Evolutionary conservation across 2,797 vertebrate species (phyloP).

Genomic region (Macrochelys suwanniensis): DNA sequence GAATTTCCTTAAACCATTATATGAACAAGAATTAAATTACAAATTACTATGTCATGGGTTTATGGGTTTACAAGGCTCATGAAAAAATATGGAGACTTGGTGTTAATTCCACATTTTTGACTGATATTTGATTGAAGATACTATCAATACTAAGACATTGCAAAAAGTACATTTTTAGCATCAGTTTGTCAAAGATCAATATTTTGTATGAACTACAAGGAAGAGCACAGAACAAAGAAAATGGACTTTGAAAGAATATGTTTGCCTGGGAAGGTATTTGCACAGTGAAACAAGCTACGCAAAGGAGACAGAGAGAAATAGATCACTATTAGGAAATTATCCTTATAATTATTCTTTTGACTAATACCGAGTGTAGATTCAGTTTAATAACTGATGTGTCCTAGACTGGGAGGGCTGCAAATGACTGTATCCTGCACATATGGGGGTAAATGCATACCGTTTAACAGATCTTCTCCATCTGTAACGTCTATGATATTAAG

Average conservation of each 20-base stretch:
- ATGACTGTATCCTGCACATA: neutral
- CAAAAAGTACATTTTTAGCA: neutral
- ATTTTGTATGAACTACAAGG: neutral
- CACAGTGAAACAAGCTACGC: neutral
- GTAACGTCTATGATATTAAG: neutral
- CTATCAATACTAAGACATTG: neutral
- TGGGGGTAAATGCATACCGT: rapidly evolving
- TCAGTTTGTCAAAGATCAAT: neutral
- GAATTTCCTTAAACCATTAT: neutral
- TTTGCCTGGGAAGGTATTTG: neutral
- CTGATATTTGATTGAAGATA: neutral
- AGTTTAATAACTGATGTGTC: neutral
- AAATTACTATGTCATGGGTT: neutral
- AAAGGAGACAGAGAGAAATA: neutral
- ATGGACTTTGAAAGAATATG: neutral
- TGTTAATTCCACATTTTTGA: neutral
- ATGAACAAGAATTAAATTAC: neutral
- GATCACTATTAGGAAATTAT: neutral
- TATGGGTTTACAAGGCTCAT: neutral
- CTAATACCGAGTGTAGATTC: neutral
- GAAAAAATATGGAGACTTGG: neutral
- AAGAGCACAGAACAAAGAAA: neutral
- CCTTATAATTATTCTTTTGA: neutral
- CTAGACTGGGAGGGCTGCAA: neutral
- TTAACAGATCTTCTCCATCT: neutral